Conservation (phyloP, 2,888 invertebrate species). For the Dichetophora obliterata region DNA sequence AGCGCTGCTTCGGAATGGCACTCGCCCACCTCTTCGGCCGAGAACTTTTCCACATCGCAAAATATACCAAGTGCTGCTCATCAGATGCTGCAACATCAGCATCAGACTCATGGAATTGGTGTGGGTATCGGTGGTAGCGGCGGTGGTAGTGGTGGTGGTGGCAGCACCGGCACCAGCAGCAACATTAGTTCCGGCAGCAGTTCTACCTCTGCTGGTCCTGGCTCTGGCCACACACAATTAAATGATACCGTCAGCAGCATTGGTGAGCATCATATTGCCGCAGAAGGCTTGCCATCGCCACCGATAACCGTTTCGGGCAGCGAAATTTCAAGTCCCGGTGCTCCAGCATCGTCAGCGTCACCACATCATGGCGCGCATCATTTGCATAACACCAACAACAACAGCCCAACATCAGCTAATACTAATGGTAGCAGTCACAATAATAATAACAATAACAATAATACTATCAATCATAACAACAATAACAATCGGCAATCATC, state of each 20-base stretch:
- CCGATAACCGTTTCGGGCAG: conserved; percentile 73
- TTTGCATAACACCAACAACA: conserved; percentile 75
- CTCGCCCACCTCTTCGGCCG: conserved; percentile 57
- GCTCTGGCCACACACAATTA: conserved; percentile 53
- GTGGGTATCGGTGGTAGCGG: conserved; percentile 53
- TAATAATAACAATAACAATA: conserved; percentile 55
- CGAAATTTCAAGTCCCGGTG: conserved; percentile 75
- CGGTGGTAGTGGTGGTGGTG: conserved; percentile 27
- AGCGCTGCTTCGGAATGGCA: conserved; percentile 65
- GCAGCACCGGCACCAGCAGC: conserved; percentile 20
- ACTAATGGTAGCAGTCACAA: conserved; percentile 28
- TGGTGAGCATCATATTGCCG: conserved; percentile 57
- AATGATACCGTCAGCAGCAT: conserved; percentile 59
- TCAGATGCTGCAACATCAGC: conserved; percentile 57
- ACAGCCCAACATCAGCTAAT: conserved; percentile 61
- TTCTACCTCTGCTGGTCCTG: conserved; percentile 47
- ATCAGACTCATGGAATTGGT: conserved; percentile 53
- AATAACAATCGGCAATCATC: conserved; percentile 70
- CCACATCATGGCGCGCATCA: conserved; percentile 67
- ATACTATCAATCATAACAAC: conserved; percentile 53
- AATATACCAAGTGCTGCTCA: conserved; percentile 57
- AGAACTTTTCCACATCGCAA: conserved; percentile 58
- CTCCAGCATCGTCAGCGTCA: conserved; percentile 66
- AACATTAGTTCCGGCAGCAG: conserved; percentile 43
- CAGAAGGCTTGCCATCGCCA: conserved; percentile 72